Evolutionary conservation across 2,888 invertebrate species (phyloP), one percentile per base, ranked within the genome.

Genomic region (Dichetophora obliterata): DNA sequence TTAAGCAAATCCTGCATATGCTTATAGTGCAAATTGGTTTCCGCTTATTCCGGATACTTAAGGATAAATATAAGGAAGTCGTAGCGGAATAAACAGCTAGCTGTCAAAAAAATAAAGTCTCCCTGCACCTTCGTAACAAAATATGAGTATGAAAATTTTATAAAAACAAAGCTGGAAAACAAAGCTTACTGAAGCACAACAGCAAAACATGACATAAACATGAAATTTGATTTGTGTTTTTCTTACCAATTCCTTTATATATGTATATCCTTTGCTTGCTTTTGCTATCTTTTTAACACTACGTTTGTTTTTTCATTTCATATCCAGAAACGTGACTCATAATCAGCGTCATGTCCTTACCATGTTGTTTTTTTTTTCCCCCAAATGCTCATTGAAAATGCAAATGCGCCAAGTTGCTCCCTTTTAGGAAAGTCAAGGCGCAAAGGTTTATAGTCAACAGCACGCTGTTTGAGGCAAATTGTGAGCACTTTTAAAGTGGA

Each of bases 201-300:
- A 82, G 82, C 81, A 52, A 54, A 84, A 84, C 84, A 84, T 84
- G 84, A 84, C 84, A 84, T 82, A 84, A 84, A 84, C 84, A 84
- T 84, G 84, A 84, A 84, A 84, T 84, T 84, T 84, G 84, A 83
- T 84, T 84, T 84, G 84, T 83, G 81, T 81, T 81, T 78, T 79
- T 66, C 27, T 63, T 37, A 78, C 69, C 66, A 54, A 69, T 61
- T 59, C 37, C 50, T 69, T 68, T 65, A 43, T 50, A n/a, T 22
- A 19, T 27, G 14, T 66, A 63, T 61, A 31, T 37, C 11, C 48
- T 27, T 54, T 52, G 59, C 48, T 4, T 65, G 48, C 37, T 50
- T 9, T 59, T 61, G 16, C 24, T 50, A 37, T 50, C 37, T 5
- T 54, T 22, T 9, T 54, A 22, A 22, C 19, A n/a, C 9, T 54